phyloP scores from a whole-genome alignment of 2,113 vertebrate genomes.

The Lasiurus borealis region DNA sequence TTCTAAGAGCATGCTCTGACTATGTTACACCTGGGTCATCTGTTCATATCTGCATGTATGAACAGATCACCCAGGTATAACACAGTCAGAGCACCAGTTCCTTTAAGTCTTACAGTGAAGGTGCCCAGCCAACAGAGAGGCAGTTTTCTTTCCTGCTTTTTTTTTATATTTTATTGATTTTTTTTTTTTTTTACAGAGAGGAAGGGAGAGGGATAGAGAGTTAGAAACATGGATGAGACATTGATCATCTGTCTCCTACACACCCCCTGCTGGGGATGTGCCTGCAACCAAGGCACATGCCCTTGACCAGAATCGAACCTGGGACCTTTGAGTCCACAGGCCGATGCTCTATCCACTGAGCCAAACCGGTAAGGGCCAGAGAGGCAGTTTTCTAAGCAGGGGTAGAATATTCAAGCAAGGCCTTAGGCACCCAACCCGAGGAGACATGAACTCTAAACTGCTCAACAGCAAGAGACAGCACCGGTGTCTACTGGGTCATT shows the following conservation, averaged over 20 bases:
- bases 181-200: too few relatives aligned
- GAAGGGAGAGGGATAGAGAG: too few relatives aligned
- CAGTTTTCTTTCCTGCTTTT: not conserved
- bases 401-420: not conserved
- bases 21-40: too few relatives aligned
- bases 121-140: not conserved
- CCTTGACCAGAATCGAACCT: too few relatives aligned
- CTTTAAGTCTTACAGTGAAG: not conserved
- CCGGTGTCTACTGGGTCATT: too few relatives aligned
- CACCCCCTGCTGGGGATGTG: too few relatives aligned
- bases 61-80: not conserved
- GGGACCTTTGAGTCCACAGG: too few relatives aligned
- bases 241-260: too few relatives aligned
- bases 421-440: not conserved
- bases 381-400: not conserved
- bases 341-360: too few relatives aligned
- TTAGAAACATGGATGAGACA: too few relatives aligned
- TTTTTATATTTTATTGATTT: too few relatives aligned
- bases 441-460: not conserved
- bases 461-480: not conserved
- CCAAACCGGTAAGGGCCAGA: not conserved
- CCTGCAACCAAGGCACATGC: too few relatives aligned
- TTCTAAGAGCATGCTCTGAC: not conserved
- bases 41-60: not conserved
- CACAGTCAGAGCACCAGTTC: not conserved